Percentiles rank a stretch among this genome's conserved stretches.
Evolutionary conservation across 2,888 invertebrate genomes (phyloP).

Genomic region (Pachycephus smyrnensis): DNA sequence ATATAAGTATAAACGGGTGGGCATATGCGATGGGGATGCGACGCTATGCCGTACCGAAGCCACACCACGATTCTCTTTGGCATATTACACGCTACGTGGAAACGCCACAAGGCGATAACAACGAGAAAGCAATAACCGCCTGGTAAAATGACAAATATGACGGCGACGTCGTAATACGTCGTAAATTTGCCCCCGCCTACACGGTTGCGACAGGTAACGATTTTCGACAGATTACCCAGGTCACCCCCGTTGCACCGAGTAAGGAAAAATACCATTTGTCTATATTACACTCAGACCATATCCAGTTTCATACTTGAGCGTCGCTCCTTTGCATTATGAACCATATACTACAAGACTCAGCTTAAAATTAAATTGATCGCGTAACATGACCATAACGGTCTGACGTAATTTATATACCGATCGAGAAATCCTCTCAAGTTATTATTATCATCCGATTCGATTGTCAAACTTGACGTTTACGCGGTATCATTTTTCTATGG

Average conservation of each 20-base stretch:
- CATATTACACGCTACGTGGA: conserved; percentile 22
- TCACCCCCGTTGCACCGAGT: not conserved
- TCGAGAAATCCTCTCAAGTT: not conserved
- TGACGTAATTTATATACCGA: not conserved
- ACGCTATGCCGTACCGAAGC: not conserved
- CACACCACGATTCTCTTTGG: conserved; percentile 29
- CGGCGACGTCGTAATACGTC: not conserved
- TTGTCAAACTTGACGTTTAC: not conserved
- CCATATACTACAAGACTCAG: not conserved
- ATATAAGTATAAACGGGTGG: not conserved
- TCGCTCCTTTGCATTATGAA: not conserved
- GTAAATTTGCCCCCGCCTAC: not conserved
- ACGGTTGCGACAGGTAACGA: not conserved
- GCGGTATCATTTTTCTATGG: not conserved
- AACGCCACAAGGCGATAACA: conserved; percentile 28
- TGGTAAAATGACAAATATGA: conserved; percentile 45
- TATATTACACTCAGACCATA: not conserved
- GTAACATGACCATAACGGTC: not conserved
- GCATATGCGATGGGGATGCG: not conserved
- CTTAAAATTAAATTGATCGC: not conserved
- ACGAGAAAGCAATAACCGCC: conserved; percentile 47
- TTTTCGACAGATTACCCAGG: not conserved
- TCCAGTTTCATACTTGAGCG: not conserved
- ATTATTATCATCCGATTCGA: not conserved
- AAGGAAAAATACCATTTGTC: not conserved